Conservation (phyloP, 2,888 invertebrate genomes). For the Doris montereyensis region DNA sequence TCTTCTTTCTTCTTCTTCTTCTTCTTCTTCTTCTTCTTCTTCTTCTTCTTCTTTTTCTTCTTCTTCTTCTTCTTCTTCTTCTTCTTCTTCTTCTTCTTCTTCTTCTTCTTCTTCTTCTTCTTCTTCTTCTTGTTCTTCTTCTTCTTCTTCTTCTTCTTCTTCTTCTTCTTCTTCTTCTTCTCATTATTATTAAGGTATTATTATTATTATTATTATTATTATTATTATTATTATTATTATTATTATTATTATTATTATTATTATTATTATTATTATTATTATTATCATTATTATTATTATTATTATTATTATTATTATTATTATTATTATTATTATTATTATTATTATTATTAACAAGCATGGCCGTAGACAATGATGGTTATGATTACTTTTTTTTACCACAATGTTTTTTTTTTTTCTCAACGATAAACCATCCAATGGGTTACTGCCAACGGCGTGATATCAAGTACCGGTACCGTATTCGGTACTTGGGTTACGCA, state of each 20-base stretch:
- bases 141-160: background rate
- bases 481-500: no score
- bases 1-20: background rate
- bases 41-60: background rate
- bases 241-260: background rate
- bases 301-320: no score
- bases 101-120: conserved; percentile 3
- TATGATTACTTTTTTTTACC: no score
- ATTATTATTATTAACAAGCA: no score
- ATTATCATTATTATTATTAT: background rate
- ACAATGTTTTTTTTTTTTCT: no score
- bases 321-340: no score
- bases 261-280: background rate
- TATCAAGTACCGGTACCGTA: no score
- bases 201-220: background rate
- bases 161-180: no score
- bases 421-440: no score
- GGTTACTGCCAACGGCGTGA: no score
- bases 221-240: background rate
- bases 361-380: no score
- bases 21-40: background rate
- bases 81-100: background rate
- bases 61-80: background rate
- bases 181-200: no score
- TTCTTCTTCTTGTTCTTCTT: conserved; percentile 8